phyloP scores from a whole-genome alignment of 2,888 invertebrate genomes.

The Lathronympha strigana region DNA sequence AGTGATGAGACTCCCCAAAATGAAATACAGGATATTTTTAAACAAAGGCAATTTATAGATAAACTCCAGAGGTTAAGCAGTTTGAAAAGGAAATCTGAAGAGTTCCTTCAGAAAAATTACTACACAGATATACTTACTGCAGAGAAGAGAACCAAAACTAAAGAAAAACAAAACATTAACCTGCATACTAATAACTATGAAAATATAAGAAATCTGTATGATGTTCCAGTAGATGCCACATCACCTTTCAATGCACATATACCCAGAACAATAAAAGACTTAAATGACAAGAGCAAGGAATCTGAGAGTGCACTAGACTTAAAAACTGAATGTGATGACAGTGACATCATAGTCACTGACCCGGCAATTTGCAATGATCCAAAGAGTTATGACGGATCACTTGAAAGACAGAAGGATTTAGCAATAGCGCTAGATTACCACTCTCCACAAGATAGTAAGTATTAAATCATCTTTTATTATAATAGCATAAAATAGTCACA shows the following conservation, averaged over 20 bases:
- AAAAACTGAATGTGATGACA: constrained; percentile 79
- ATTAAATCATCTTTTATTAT: constrained; percentile 36
- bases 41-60: constrained; percentile 76
- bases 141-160: constrained; percentile 74
- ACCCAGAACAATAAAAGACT: constrained; percentile 60
- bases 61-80: constrained; percentile 75
- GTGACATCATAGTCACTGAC: constrained; percentile 76
- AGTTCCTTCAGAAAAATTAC: constrained; percentile 75
- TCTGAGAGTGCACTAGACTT: constrained; percentile 64
- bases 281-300: constrained; percentile 62
- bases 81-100: constrained; percentile 79
- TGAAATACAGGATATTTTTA: constrained; percentile 65
- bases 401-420: constrained; percentile 67
- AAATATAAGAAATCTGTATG: constrained; percentile 68
- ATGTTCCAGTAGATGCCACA: constrained; percentile 68
- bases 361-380: constrained; percentile 73
- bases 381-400: constrained; percentile 66
- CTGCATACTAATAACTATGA: constrained; percentile 64
- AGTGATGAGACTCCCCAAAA: constrained; percentile 63
- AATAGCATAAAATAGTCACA: neutral
- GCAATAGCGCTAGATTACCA: constrained; percentile 69
- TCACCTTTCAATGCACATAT: constrained; percentile 61
- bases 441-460: constrained; percentile 80
- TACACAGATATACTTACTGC: constrained; percentile 67
- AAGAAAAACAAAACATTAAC: constrained; percentile 67